phyloP scores from a whole-genome alignment of 2,888 invertebrate species.

The Oasisia sp. region DNA sequence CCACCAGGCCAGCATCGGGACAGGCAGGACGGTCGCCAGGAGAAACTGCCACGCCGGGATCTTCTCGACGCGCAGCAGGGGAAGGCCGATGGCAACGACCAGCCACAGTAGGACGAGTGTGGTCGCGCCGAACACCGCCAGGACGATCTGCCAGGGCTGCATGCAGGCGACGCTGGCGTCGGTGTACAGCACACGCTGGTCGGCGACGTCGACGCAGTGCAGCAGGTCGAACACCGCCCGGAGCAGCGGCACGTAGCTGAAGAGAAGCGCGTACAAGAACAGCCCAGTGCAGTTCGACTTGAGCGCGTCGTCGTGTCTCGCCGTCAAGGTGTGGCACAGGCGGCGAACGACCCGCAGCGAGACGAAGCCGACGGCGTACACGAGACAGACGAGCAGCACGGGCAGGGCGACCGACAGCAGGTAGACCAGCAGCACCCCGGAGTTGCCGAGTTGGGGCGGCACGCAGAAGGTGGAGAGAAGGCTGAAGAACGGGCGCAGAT shows the following conservation, averaged over 20 bases:
- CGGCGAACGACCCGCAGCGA: background rate
- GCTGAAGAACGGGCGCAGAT: background rate
- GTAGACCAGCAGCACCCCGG: constrained; percentile 4
- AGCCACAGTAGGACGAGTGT: background rate
- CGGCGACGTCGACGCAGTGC: background rate
- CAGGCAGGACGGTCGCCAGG: background rate
- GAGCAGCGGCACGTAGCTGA: background rate
- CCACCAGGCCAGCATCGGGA: background rate
- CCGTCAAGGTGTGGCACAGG: background rate
- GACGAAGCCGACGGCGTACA: background rate
- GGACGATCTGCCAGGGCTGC: background rate
- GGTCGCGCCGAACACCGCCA: background rate
- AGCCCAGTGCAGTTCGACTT: background rate
- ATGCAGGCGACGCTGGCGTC: background rate
- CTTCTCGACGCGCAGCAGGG: background rate
- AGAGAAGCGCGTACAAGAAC: background rate
- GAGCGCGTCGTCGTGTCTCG: background rate
- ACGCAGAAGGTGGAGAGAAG: background rate
- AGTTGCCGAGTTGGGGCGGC: background rate
- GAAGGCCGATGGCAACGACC: background rate
- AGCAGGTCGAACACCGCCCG: background rate
- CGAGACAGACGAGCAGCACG: background rate
- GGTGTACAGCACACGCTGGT: background rate
- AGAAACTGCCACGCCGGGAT: background rate
- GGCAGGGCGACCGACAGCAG: background rate